Conservation (phyloP, 2,113 vertebrate genomes). For the Dipodomys stephensi region DNA sequence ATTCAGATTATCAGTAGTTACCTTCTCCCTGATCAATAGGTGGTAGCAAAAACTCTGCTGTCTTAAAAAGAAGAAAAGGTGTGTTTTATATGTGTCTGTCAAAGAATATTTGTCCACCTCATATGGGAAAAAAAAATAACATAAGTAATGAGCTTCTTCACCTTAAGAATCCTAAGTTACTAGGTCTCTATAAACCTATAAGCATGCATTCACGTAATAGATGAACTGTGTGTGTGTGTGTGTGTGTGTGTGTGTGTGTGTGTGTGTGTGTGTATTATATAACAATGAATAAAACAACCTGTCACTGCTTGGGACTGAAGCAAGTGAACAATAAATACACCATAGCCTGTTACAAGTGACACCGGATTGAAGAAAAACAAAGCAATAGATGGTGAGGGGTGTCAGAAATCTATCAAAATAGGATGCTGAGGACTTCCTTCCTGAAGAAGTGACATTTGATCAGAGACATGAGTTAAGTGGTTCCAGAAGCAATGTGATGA, state of each 20-base stretch:
- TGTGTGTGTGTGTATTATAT: not conserved
- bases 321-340: not conserved
- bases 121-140: constrained; percentile 27
- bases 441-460: not conserved
- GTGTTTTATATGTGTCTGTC: not conserved
- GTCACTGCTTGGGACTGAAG: not conserved
- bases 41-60: not conserved
- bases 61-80: not conserved
- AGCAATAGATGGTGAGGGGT: not conserved
- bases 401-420: not conserved
- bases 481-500: not conserved
- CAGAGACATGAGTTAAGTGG: not conserved
- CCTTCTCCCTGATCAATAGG: not conserved
- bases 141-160: not conserved
- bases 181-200: not conserved
- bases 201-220: not conserved
- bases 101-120: not conserved
- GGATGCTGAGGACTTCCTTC: not conserved
- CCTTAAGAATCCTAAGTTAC: not conserved
- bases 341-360: not conserved
- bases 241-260: no score
- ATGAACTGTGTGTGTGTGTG: no score
- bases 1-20: not conserved
- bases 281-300: not conserved
- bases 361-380: not conserved